These are phyloP conservation scores for Drosophila pandora DNA, from an alignment of 1,140 invertebrate species.

Conservation along the genomic window DNA sequence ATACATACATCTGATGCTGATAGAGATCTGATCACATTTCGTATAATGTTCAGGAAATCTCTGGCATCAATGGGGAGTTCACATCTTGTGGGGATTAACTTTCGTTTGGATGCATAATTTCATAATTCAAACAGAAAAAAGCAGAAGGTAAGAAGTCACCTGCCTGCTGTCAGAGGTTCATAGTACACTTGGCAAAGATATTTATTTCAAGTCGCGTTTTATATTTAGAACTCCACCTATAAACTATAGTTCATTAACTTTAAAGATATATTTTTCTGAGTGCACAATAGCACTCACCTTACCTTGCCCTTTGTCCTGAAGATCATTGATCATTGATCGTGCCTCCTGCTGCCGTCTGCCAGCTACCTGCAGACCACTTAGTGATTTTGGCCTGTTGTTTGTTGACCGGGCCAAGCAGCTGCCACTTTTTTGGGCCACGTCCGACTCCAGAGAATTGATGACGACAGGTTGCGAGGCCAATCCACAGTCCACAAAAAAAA, in stretches of 20 bases:
- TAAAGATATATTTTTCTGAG: background rate
- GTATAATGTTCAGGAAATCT: slow-evolving; percentile 49
- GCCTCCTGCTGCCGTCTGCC: slow-evolving; percentile 47
- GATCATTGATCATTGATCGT: slow-evolving; percentile 61
- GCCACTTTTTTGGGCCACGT: slow-evolving; percentile 40
- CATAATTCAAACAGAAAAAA: slow-evolving; percentile 62
- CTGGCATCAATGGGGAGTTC: slow-evolving; percentile 2
- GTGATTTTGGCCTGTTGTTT: slow-evolving; percentile 55
- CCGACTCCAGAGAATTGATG: slow-evolving; percentile 69
- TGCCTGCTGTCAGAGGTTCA: slow-evolving; percentile 14
- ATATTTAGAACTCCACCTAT: too few species aligned
- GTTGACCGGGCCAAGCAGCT: slow-evolving; percentile 58
- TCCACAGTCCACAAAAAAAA: background rate
- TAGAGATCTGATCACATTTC: slow-evolving; percentile 62
- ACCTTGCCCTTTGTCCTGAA: slow-evolving; percentile 30
- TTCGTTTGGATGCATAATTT: slow-evolving; percentile 46
- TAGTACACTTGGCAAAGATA: background rate
- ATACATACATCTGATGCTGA: slow-evolving; percentile 49
- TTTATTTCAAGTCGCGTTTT: background rate
- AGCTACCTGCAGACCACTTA: slow-evolving; percentile 70
- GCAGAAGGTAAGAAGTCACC: slow-evolving; percentile 54
- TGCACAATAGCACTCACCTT: background rate
- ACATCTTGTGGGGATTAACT: slow-evolving; percentile 38
- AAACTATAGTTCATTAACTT: too few species aligned
- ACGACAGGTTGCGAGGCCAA: slow-evolving; percentile 72